Evolutionary conservation across 2,888 invertebrate genomes (phyloP), one percentile per base, ranked within the genome.

Genomic region (Acanthosepion lycidas): DNA sequence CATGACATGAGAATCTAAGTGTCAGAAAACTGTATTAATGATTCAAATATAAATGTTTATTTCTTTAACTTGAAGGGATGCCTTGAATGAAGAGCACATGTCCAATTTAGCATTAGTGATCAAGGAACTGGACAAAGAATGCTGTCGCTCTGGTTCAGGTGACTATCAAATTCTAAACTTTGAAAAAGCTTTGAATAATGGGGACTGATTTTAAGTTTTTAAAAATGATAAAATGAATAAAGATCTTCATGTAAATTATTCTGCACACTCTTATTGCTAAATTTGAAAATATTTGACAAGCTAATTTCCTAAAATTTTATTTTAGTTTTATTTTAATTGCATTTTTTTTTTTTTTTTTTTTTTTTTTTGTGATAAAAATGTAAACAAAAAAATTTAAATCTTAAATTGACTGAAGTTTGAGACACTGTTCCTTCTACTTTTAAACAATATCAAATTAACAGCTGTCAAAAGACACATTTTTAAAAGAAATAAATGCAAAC

Each of bases 51-150:
- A n/a, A n/a, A 78, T 78, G 12, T 15, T 33, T 6, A 78, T 78
- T 78, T n/a, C n/a, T 78, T 78, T n/a, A n/a, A 78, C 18, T 78
- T 78, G n/a, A 4, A 98, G 98, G 96, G 98, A 98, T 95, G 98
- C 98, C 91, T 97, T 99, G 59, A 98, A 98, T 95, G 99, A 99
- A 96, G 98, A 99, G 94, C 99, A 99, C 97, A 99, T 99, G 98
- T 98, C 98, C 23, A 98, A 99, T 96, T 98, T 99, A 95, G 98
- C 99, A 0, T 98, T 98, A 18, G 98, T 99, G 93, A 97, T 98
- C 94, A 98, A 98, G 96, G 99, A 99, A 97, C 98, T 99, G 94
- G 99, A 99, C 97, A 98, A 98, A 94, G 99, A 99, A 98, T 96
- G 96, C 94, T 95, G 96, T 15, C 96, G 96, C 94, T 98, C 98